Evolutionary conservation across 2,797 vertebrate genomes (phyloP).

Genomic region (Syndactyla subalaris): DNA sequence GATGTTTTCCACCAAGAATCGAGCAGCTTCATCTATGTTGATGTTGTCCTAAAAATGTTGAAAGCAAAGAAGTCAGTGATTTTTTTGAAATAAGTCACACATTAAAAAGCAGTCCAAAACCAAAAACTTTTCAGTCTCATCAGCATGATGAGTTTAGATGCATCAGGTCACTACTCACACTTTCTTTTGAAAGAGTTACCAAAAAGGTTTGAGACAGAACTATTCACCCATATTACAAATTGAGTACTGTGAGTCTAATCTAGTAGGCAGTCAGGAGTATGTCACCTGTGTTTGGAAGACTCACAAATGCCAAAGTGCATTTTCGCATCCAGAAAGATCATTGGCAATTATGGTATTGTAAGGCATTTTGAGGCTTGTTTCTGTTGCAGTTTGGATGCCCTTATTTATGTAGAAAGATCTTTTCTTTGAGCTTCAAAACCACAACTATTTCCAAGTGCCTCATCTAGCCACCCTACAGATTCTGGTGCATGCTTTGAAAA

Average conservation of each 20-base stretch:
- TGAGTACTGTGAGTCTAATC: not conserved
- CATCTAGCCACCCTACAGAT: not conserved
- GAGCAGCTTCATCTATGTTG: conserved; percentile 95
- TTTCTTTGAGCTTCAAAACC: not conserved
- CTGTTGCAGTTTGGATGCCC: not conserved
- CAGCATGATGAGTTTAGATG: not conserved
- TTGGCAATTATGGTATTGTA: not conserved
- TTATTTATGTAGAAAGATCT: not conserved
- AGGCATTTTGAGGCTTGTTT: not conserved
- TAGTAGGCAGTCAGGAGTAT: not conserved
- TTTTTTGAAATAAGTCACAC: not conserved
- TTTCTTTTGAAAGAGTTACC: not conserved
- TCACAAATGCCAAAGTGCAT: not conserved
- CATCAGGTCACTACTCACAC: not conserved
- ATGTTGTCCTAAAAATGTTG: conserved; percentile 87
- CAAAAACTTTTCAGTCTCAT: not conserved
- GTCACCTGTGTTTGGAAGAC: not conserved
- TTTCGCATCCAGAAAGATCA: not conserved
- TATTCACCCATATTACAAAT: not conserved
- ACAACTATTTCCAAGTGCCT: not conserved
- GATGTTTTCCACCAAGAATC: conserved; percentile 95
- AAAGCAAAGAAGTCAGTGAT: not conserved
- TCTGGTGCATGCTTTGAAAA: not conserved
- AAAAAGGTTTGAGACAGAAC: not conserved
- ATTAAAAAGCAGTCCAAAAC: not conserved